Percentiles rank a stretch among this genome's conserved stretches.
Conservation (phyloP, 2,113 vertebrate genomes). For the Strix uralensis region DNA sequence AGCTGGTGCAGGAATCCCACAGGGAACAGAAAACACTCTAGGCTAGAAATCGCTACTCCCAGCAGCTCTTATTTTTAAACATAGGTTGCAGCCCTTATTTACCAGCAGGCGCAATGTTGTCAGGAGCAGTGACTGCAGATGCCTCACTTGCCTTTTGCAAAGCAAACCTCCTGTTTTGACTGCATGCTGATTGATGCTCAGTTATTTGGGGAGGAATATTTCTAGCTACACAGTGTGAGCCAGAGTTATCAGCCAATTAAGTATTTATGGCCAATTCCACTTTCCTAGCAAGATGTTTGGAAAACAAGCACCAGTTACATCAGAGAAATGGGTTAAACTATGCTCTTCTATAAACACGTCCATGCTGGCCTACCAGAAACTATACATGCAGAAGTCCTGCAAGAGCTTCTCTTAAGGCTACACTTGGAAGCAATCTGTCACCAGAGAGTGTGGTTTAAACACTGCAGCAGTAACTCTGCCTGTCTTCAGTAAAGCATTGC, state of each 20-base stretch:
- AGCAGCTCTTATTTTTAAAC: slow-evolving; percentile 42
- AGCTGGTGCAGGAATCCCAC: not conserved
- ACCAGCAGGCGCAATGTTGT: not conserved
- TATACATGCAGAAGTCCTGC: not conserved
- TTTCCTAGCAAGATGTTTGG: not conserved
- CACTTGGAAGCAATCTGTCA: not conserved
- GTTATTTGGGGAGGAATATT: slow-evolving; percentile 30
- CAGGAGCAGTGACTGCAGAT: not conserved
- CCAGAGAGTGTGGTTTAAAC: not conserved
- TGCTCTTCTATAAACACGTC: not conserved
- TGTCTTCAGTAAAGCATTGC: not conserved
- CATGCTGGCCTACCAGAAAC: not conserved
- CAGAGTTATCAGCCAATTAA: slow-evolving; percentile 20
- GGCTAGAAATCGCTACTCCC: slow-evolving; percentile 23
- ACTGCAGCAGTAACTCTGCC: not conserved
- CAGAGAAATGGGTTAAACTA: not conserved
- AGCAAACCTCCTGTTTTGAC: slow-evolving; percentile 31
- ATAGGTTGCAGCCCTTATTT: slow-evolving; percentile 33
- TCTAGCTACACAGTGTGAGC: not conserved
- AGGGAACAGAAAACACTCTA: not conserved
- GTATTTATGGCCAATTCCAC: not conserved
- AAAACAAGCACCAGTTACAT: not conserved
- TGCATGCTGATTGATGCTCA: slow-evolving; percentile 6
- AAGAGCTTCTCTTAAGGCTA: not conserved
- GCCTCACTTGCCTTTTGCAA: not conserved